A percentile compares a stretch with the other conserved stretches of the same genome.
Evolutionary conservation across 2,888 invertebrate genomes (phyloP).

Genomic region (Hyposoter didymator): DNA sequence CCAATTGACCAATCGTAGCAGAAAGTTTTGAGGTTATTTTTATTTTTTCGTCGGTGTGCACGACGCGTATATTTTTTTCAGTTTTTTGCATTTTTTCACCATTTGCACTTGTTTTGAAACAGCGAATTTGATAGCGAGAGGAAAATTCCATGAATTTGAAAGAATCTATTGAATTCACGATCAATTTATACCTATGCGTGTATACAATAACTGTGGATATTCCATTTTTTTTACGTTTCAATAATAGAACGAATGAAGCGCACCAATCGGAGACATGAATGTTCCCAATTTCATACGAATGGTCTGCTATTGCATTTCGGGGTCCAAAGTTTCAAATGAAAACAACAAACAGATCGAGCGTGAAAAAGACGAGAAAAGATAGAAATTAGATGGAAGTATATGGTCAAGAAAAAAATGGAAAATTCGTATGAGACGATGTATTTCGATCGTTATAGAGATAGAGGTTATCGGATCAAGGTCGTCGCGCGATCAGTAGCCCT

Average conservation of each 20-base stretch:
- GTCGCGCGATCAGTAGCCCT: not conserved
- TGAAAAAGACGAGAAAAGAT: not conserved
- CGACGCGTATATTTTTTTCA: not conserved
- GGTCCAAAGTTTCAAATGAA: not conserved
- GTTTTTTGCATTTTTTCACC: not conserved
- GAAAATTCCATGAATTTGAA: not conserved
- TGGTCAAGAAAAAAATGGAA: not conserved
- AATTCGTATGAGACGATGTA: not conserved
- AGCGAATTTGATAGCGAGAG: not conserved
- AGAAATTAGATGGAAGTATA: not conserved
- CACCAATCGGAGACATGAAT: slow-evolving; percentile 31
- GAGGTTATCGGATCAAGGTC: slow-evolving; percentile 61
- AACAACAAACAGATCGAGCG: not conserved
- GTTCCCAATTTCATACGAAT: not conserved
- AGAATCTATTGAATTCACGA: not conserved
- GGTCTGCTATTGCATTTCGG: not conserved
- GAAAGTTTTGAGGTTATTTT: slow-evolving; percentile 6
- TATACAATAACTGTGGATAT: not conserved
- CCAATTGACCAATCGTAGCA: not conserved
- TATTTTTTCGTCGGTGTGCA: not conserved
- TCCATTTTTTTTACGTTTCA: slow-evolving; percentile 35
- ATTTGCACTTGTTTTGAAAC: not conserved
- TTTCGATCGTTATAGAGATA: slow-evolving; percentile 2
- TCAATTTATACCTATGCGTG: not conserved
- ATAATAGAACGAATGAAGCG: slow-evolving; percentile 60